Evolutionary conservation across 2,113 vertebrate genomes (phyloP).

Genomic region (Chascanopsetta lugubris): DNA sequence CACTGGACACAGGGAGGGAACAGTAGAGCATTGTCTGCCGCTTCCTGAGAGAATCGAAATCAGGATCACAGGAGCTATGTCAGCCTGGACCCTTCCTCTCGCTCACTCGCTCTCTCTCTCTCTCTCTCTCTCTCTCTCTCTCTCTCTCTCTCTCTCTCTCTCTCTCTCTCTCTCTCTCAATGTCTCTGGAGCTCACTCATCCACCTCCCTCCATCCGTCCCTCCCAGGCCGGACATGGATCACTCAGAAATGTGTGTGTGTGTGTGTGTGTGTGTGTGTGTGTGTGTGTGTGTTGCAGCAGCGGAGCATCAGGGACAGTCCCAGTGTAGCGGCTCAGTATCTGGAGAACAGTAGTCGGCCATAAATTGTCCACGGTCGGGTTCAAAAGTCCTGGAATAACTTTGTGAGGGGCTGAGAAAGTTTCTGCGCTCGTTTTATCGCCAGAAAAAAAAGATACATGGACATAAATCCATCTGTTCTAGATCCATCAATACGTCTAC

Average conservation of each 20-base stretch:
- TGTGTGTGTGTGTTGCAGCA: neutral
- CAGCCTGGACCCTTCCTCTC: slow-evolving; percentile 43
- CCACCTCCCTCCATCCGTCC: slow-evolving; percentile 16
- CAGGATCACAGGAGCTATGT: slow-evolving; percentile 69
- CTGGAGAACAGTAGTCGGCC: slow-evolving; percentile 6
- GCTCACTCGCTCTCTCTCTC: neutral
- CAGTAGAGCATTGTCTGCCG: slow-evolving; percentile 79
- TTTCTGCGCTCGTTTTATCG: neutral
- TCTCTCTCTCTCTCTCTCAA: neutral
- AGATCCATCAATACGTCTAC: too few species aligned
- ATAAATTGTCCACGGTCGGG: slow-evolving; percentile 8
- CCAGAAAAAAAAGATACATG: too few species aligned
- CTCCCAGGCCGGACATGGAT: neutral
- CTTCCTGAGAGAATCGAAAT: slow-evolving; percentile 73
- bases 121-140: neutral
- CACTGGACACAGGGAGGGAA: slow-evolving; percentile 59
- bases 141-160: too few species aligned
- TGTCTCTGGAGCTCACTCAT: slow-evolving; percentile 33
- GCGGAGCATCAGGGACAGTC: neutral
- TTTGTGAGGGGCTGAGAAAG: slow-evolving; percentile 1
- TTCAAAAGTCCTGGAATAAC: slow-evolving; percentile 10
- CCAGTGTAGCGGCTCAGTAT: slow-evolving; percentile 18
- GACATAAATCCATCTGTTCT: too few species aligned
- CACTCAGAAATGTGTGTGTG: neutral
- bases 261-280: slow-evolving; percentile 12